Evolutionary conservation across 1,140 invertebrate species (phyloP), one percentile per base, ranked within the genome.

Genomic region (Papilio xuthus): DNA sequence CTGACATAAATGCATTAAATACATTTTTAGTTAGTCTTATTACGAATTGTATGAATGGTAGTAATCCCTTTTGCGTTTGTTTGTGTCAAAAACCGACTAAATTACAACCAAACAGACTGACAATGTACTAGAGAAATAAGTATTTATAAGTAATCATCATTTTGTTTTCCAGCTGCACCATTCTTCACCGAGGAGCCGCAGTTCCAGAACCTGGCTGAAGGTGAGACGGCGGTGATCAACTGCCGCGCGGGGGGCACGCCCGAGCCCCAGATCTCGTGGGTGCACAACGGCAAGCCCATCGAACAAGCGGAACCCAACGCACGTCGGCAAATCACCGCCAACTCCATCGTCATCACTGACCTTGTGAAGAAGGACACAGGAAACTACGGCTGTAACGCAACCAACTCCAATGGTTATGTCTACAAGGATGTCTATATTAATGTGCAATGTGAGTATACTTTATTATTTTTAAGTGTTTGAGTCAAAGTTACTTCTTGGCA

Each of bases 361-460:
- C 93, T 99, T 23, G 95, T 95, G 20, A 98, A 98, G 91, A 95
- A 95, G 56, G 99, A 99, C 92, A 99, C 98, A 8, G 98, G 98
- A 79, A 99, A 99, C 92, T 99, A 99, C 88, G 99, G 99, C 70
- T 99, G 99, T 94, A 99, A 99, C 94, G 99, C 99, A 0, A 99
- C 98, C 79, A 99, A 99, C 92, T 97, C 97, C n/a, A 95, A 98
- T 82, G 99, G 99, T 42, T 99, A 99, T 93, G 98, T 99, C 15
- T 99, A 99, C 94, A 98, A 98, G 89, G 99, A 99, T 95, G 98
- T 99, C 60, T 99, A 98, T 88, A 96, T 99, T 8, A 99, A 99
- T 94, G 99, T 99, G 9, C 94, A 99, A 83, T 96, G 92, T 93
- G 78, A 93, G 92, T 93, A 86, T 53, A 37, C 10, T 28, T 28